Evolutionary conservation across 2,113 vertebrate species (phyloP).

Genomic region (Seriola dumerili): DNA sequence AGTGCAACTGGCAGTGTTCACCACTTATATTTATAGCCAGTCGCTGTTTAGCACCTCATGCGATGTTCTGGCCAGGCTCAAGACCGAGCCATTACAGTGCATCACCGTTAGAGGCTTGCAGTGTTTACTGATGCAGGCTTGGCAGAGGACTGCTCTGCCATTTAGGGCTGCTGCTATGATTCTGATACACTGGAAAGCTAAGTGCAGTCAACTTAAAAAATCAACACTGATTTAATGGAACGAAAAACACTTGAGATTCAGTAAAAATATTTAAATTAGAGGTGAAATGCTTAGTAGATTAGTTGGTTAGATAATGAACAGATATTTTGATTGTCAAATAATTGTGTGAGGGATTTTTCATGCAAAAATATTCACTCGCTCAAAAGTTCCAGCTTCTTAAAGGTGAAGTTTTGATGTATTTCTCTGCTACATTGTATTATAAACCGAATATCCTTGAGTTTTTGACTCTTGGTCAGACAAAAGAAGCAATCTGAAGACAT

Average conservation of each 20-base stretch:
- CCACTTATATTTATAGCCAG: constrained; percentile 79
- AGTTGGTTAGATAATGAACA: background rate
- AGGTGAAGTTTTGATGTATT: background rate
- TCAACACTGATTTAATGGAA: background rate
- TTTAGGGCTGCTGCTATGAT: constrained; percentile 37
- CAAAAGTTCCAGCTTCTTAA: background rate
- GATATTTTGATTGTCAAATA: background rate
- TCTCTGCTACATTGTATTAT: background rate
- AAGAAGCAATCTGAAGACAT: too few species aligned
- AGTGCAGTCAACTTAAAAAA: constrained; percentile 9
- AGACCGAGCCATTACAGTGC: constrained; percentile 72
- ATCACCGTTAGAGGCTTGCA: constrained; percentile 70
- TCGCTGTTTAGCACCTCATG: constrained; percentile 75
- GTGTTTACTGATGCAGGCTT: constrained; percentile 72
- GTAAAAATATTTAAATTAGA: background rate
- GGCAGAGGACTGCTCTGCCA: constrained; percentile 49
- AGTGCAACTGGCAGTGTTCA: constrained; percentile 74
- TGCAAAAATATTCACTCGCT: background rate
- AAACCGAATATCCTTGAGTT: too few species aligned
- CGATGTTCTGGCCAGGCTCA: constrained; percentile 66
- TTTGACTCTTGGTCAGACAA: too few species aligned
- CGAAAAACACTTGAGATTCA: background rate
- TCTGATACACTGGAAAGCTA: constrained; percentile 17
- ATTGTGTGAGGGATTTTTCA: background rate
- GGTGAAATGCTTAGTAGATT: background rate